Conservation (phyloP, 2,113 vertebrate genomes). For the Oenanthe oenanthe region DNA sequence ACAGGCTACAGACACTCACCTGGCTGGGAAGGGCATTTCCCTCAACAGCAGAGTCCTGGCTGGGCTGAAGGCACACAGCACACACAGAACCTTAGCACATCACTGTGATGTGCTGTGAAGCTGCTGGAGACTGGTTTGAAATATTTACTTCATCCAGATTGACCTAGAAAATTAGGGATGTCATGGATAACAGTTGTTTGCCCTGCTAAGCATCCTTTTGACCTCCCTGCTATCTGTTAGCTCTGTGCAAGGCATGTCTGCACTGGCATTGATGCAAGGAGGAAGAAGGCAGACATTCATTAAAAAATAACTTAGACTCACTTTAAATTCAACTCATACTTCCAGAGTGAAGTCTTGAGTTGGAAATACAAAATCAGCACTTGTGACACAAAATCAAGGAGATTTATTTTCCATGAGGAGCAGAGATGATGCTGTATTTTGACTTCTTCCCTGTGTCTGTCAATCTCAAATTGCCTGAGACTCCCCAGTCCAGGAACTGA, state of each 20-base stretch:
- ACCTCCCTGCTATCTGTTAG: background rate
- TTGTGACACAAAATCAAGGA: slow-evolving; percentile 62
- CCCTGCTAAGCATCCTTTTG: background rate
- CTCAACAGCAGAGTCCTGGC: background rate
- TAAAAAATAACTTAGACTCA: slow-evolving; percentile 54
- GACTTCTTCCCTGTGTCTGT: slow-evolving; percentile 30
- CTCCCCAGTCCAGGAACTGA: background rate
- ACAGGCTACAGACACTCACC: background rate
- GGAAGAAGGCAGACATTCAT: slow-evolving; percentile 45
- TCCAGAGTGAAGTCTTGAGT: slow-evolving; percentile 23
- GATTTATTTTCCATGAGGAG: slow-evolving; percentile 53
- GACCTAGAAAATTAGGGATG: slow-evolving; percentile 21
- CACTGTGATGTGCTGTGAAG: background rate
- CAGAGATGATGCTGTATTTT: slow-evolving; percentile 27
- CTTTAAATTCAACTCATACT: slow-evolving; percentile 62
- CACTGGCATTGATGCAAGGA: background rate
- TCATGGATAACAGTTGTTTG: background rate
- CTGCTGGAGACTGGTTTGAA: background rate
- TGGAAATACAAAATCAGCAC: slow-evolving; percentile 44
- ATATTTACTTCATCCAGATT: background rate
- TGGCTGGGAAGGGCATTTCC: background rate
- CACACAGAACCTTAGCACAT: background rate
- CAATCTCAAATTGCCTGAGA: slow-evolving; percentile 31
- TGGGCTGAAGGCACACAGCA: background rate
- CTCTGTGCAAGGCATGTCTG: background rate